phyloP scores from a whole-genome alignment of 2,888 invertebrate genomes.

The Limnephilus lunatus region DNA sequence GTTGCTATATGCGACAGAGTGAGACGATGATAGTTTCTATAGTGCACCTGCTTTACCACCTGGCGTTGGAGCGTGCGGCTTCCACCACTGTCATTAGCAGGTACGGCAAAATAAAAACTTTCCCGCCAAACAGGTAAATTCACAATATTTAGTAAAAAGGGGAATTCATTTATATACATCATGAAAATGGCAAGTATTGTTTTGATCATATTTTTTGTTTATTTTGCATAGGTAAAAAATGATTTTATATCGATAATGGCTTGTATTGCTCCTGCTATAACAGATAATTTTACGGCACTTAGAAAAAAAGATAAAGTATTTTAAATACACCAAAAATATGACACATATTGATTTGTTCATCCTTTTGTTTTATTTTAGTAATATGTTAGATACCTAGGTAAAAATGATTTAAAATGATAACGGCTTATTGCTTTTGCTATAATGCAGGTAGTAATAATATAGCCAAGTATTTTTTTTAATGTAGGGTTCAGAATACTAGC shows the following conservation, averaged over 20 bases:
- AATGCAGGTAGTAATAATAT: background rate
- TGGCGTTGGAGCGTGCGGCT: slow-evolving; percentile 56
- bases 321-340: background rate
- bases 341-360: background rate
- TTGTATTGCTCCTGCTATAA: background rate
- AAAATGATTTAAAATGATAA: background rate
- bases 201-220: background rate
- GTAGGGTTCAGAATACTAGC: background rate
- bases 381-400: background rate
- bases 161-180: too few relatives aligned
- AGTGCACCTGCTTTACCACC: slow-evolving; percentile 62
- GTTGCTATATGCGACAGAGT: slow-evolving; percentile 19
- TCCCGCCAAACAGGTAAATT: background rate
- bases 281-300: background rate
- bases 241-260: background rate
- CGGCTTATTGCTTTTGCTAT: background rate
- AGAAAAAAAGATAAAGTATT: background rate
- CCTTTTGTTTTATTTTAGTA: background rate
- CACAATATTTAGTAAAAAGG: background rate
- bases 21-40: slow-evolving; percentile 45
- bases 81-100: slow-evolving; percentile 42
- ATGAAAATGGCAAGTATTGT: too few relatives aligned
- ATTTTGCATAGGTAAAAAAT: background rate
- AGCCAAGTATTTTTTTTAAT: background rate
- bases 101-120: background rate